Conservation (phyloP, 2,113 vertebrate genomes). For the Cyanoramphus novaezelandiae region DNA sequence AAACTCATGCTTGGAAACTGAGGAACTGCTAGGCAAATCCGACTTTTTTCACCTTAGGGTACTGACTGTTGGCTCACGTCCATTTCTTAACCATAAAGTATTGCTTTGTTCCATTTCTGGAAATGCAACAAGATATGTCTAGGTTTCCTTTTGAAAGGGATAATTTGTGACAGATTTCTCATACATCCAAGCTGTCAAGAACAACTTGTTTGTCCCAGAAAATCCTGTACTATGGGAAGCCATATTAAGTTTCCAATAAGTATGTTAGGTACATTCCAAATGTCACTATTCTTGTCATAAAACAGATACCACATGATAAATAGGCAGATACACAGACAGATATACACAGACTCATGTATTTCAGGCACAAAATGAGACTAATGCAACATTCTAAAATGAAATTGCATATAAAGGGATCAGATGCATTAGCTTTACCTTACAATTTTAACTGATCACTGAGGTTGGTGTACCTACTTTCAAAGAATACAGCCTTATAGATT, state of each 20-base stretch:
- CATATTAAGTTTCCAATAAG: constrained; percentile 59
- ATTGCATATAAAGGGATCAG: background rate
- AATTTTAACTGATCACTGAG: background rate
- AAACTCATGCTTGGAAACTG: constrained; percentile 43
- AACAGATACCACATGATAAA: constrained; percentile 12
- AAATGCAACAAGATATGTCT: constrained; percentile 65
- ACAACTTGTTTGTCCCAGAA: constrained; percentile 62
- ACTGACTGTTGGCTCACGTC: constrained; percentile 60
- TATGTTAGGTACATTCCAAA: constrained; percentile 32
- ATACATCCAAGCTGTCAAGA: constrained; percentile 46
- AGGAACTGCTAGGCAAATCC: constrained; percentile 49
- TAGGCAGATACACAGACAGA: background rate
- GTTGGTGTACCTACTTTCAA: background rate
- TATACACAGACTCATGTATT: background rate
- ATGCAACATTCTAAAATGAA: background rate
- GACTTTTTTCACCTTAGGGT: constrained; percentile 67
- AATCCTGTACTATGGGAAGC: constrained; percentile 14
- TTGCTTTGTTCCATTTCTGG: constrained; percentile 68
- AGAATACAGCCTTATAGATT: background rate
- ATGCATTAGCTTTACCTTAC: background rate
- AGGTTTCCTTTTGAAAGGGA: constrained; percentile 64
- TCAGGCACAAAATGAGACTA: background rate
- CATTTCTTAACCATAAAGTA: constrained; percentile 57
- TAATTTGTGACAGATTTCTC: constrained; percentile 66
- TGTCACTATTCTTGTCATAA: background rate